phyloP scores from a whole-genome alignment of 2,113 vertebrate genomes.

The Bos javanicus region DNA sequence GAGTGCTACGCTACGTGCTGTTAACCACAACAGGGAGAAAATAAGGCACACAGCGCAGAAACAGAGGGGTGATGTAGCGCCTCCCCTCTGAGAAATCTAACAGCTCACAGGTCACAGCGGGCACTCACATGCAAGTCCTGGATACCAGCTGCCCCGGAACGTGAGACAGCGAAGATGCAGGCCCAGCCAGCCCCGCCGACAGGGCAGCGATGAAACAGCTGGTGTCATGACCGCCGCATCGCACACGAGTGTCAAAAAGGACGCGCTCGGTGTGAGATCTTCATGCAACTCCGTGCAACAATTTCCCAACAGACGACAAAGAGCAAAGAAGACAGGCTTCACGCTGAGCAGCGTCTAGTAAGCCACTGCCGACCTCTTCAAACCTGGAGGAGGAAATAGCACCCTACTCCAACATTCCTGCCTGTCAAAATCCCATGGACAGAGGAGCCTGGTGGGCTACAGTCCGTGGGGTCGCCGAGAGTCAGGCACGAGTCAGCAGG shows the following conservation, averaged over 20 bases:
- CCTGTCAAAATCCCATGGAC: neutral
- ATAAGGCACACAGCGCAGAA: neutral
- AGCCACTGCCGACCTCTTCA: neutral
- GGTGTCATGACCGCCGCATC: fast-evolving
- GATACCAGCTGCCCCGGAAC: fast-evolving
- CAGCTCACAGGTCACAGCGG: neutral
- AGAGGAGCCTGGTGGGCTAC: neutral
- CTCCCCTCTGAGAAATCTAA: neutral
- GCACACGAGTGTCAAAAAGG: neutral
- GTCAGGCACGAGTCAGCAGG: neutral
- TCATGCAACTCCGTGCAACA: neutral
- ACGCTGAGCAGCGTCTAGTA: fast-evolving
- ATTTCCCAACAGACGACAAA: neutral
- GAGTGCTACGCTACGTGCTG: fast-evolving
- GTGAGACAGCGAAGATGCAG: neutral
- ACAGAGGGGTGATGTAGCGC: neutral
- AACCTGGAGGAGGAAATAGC: neutral
- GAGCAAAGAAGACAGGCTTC: neutral
- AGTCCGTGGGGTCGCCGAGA: neutral
- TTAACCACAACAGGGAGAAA: neutral
- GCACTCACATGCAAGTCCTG: neutral
- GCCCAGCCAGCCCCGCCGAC: neutral
- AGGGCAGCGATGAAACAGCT: neutral
- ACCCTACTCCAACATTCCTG: neutral
- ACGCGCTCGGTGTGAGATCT: fast-evolving